Base-by-base conservation (phyloP, 2,113 vertebrate genomes). In the Todiramphus saurophagus region DNA sequence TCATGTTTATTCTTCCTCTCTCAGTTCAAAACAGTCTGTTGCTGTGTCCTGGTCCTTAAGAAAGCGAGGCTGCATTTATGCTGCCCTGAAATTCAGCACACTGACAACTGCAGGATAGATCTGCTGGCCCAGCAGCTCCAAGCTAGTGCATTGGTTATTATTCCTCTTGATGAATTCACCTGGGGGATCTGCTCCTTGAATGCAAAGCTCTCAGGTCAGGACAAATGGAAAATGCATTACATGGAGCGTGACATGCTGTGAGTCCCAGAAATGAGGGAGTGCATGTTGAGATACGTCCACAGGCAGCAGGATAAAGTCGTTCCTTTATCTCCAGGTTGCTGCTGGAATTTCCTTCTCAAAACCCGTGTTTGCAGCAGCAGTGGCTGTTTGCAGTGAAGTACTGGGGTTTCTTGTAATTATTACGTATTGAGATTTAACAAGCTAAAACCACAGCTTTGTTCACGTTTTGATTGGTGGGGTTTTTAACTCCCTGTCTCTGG, bases 251-350 rank as follows among this genome's bases (percentile, higher is more conserved):
- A 91, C 67, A 31, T 18, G 21, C 75, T 24, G 73, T 5, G 63
- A 82, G 83, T 20, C 77, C 83, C 88, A 94, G 93, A 39, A 95
- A 95, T 35, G 81, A 70, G 58, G 3, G 37, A 1, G 43, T 7
- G 46, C 2, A 0, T 35, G 55, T 41, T 35, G 90, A 93, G 84
- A 39, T 66, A 17, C 11, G 37, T 84, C 87, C 82, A 72, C 2
- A 35, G 59, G 63, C 84, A 86, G 23, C 2, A 16, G 84, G 53
- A 78, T 56, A 76, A 86, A 86, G 62, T 25, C 6, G 1, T 48
- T 67, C 72, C 58, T 88, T 94, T 94, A 66, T 84, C 79, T 96
- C 83, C 67, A 41, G 15, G 37, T 28, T 88, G 76, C 93, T 95
- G 87, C 67, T 86, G 69, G 55, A 84, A 86, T 95, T 90, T 67